phyloP scores from a whole-genome alignment of 35 echinoderm and acorn worm genomes.

The Holothuria glaberrima region DNA sequence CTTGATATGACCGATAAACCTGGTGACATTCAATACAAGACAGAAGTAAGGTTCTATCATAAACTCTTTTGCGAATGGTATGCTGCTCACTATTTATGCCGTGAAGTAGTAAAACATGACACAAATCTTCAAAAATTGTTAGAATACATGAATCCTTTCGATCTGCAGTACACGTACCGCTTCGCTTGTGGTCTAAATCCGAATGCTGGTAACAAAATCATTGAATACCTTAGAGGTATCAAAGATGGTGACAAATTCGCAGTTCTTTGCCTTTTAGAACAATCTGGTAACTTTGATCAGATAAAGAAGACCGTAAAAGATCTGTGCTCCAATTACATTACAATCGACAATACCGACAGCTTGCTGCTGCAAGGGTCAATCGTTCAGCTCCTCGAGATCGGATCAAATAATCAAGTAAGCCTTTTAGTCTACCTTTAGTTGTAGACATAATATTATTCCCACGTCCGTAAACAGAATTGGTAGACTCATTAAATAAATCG shows the following conservation, averaged over 20 bases:
- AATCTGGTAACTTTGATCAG: neutral
- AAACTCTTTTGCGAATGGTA: no score
- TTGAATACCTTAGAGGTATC: neutral
- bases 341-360: neutral
- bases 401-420: neutral
- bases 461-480: no score
- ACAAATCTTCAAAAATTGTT: no score
- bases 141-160: neutral
- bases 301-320: neutral
- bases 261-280: conserved; percentile 2
- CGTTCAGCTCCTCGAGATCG: conserved; percentile 2
- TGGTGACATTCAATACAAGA: neutral
- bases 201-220: neutral
- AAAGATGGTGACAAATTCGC: neutral
- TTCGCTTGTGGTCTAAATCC: conserved; percentile 6
- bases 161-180: neutral
- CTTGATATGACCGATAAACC: neutral
- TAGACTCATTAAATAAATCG: no score
- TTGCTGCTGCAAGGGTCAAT: neutral
- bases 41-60: neutral
- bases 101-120: neutral
- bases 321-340: neutral
- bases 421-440: no score
- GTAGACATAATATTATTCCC: no score
- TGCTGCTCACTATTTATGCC: neutral